phyloP scores from a whole-genome alignment of 2,888 invertebrate genomes.

The Aspidiotus rigidus region DNA sequence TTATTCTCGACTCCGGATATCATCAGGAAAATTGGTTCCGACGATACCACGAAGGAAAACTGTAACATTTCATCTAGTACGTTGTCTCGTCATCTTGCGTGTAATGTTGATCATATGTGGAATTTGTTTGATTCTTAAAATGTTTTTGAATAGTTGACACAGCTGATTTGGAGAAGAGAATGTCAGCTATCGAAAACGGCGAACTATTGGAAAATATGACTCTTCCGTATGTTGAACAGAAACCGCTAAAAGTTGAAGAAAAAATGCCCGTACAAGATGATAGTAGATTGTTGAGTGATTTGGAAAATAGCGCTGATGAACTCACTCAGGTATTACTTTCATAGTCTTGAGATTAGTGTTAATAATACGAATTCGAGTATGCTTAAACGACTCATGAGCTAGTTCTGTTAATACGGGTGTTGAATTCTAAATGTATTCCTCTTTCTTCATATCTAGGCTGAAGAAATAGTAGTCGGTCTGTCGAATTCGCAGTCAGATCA shows the following conservation, averaged over 20 bases:
- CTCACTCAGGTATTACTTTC: background rate
- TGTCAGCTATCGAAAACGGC: constrained; percentile 28
- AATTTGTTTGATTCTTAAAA: background rate
- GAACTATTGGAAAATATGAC: constrained; percentile 22
- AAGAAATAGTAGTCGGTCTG: background rate
- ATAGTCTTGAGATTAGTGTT: too few species aligned
- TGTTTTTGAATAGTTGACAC: constrained; percentile 17
- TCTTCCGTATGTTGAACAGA: background rate
- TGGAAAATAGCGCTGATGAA: constrained; percentile 28
- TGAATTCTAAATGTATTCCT: background rate
- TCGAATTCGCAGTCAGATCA: background rate
- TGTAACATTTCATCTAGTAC: background rate
- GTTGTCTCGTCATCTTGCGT: background rate
- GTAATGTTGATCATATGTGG: too few species aligned
- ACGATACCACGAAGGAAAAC: constrained; percentile 32
- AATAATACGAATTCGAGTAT: too few species aligned
- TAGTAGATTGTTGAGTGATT: constrained; percentile 20
- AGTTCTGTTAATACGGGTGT: background rate
- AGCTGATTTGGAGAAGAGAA: constrained; percentile 21
- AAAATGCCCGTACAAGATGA: constrained; percentile 14
- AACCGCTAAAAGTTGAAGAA: background rate
- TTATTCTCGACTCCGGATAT: constrained; percentile 71
- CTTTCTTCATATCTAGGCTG: background rate
- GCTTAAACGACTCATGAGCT: background rate
- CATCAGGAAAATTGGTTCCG: constrained; percentile 52